Evolutionary conservation across 2,888 invertebrate species (phyloP), one percentile per base, ranked within the genome.

Genomic region (Liopterus haemorrhoidalis): DNA sequence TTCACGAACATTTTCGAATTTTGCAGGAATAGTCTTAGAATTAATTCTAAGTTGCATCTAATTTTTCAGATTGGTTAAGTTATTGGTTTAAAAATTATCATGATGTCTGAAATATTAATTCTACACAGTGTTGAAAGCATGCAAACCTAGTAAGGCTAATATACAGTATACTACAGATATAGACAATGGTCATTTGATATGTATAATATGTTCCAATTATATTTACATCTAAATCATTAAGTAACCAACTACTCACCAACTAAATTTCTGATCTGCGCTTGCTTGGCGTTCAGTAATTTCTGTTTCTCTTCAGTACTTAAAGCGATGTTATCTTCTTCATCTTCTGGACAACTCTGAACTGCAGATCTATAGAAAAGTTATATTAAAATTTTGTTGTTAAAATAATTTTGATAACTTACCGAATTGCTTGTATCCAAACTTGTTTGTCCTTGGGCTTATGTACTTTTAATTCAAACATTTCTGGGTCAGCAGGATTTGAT

Each of bases 381-480:
- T 22, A 22, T 22, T 16, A 31, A 4, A 14, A 33, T 9, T 6
- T 33, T 2, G 12, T 33, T 16, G 11, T 16, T 33, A 22, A 11
- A 5, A 36, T 22, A 6, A 8, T 22, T 6, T 5, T 22, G 9
- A 24, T 12, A 48, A 42, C 21, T 54, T 64, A 82, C 75, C 90
- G 77, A 57, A 95, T 85, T 25, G 85, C 81, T 59, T 85, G 82
- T 63, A 94, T 90, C 95, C 95, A 95, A 8, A 78, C 71, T 59
- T 85, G 85, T 62, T 91, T 87, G 59, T 94, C 92, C 66, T 90
- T 89, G 20, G 91, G 91, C 52, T 86, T 79, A 59, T 89, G 87
- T 18, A 83, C 81, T 61, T 93, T 82, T 40, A 96, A 71, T 64
- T 95, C 95, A 64, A 94, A 95, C 94, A 96, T 95, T 72, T 95